Base-by-base conservation (phyloP, 2,888 invertebrate species). In the Baronia brevicornis region DNA sequence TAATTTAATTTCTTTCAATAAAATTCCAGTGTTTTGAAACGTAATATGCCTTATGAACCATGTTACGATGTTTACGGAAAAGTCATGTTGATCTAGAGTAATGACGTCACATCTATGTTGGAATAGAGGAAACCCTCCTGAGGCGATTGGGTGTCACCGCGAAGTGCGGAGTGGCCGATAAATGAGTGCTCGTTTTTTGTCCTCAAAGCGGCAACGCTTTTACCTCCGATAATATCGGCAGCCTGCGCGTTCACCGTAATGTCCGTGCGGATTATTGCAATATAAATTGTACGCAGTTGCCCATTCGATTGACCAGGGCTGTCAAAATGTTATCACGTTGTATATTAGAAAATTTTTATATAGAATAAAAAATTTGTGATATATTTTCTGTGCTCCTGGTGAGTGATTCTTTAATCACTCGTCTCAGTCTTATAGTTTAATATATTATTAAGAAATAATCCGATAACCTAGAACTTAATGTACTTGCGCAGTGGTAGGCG, bases 141-240 rank as follows among this genome's bases (percentile, higher is more conserved):
- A 42, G 52, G 60, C 56, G 64, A 58, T 60, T 60, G 63, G 43
- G 62, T 67, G 71, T 67, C 72, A 60, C 65, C 64, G 48, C 64
- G 58, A 72, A 78, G 73, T 79, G 77, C 55, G 54, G 62, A 58
- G 45, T 53, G 58, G 54, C 60, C 67, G 68, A 80, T 84, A 82
- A 82, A 84, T 84, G 84, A 79, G 77, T 49, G 68, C 63, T 73
- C 79, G 78, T 84, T 84, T 82, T 82, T 84, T 78, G 74, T 70
- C 71, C 68, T 65, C 67, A 65, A 72, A 78, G 77, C 75, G 77
- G 71, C 67, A 54, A 53, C 60, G 58, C 53, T 61, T 67, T 63
- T 61, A 69, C 69, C 70, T 61, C 69, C 77, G 84, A 82, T 84
- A 77, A 67, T 82, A 79, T 82, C 84, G 72, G 65, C 56, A 48